Evolutionary conservation across 1,140 invertebrate genomes (phyloP).

Genomic region (Chymomyza costata): DNA sequence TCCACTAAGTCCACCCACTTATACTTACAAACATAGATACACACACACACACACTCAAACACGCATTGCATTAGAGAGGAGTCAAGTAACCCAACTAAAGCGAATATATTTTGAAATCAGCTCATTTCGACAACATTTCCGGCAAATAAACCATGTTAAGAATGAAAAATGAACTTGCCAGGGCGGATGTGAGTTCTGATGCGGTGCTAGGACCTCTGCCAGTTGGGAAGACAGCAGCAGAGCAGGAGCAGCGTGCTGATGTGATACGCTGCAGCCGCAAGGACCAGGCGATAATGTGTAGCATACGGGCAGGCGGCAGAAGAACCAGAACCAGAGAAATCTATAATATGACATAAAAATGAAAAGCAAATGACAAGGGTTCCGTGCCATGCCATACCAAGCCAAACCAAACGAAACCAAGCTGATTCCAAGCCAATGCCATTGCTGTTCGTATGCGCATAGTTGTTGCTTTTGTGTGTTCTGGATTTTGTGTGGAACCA

Average conservation of each 20-base stretch:
- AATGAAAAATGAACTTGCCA: conserved; percentile 65
- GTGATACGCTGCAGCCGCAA: neutral
- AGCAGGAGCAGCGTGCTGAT: conserved; percentile 4
- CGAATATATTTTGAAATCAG: conserved; percentile 49
- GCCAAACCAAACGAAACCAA: neutral
- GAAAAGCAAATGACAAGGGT: conserved; percentile 69
- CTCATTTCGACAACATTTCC: conserved; percentile 70
- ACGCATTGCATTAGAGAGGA: neutral
- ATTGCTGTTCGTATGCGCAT: conserved; percentile 19
- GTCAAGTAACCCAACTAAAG: conserved; percentile 7
- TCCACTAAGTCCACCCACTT: no score
- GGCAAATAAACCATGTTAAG: conserved; percentile 62
- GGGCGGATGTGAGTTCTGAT: neutral
- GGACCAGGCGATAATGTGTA: conserved; percentile 21
- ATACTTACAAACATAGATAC: no score
- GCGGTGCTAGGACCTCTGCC: neutral
- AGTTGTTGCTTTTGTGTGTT: neutral
- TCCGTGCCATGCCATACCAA: no score
- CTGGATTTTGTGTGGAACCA: neutral
- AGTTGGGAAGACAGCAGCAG: neutral
- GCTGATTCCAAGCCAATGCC: conserved; percentile 29
- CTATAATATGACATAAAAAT: conserved; percentile 71
- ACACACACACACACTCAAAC: neutral
- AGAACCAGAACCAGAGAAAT: conserved; percentile 38
- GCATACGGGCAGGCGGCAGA: conserved; percentile 6